These are phyloP conservation scores for Oxyscelio sp. DNA, from an alignment of 2,888 invertebrate species.

Conservation along the genomic window DNA sequence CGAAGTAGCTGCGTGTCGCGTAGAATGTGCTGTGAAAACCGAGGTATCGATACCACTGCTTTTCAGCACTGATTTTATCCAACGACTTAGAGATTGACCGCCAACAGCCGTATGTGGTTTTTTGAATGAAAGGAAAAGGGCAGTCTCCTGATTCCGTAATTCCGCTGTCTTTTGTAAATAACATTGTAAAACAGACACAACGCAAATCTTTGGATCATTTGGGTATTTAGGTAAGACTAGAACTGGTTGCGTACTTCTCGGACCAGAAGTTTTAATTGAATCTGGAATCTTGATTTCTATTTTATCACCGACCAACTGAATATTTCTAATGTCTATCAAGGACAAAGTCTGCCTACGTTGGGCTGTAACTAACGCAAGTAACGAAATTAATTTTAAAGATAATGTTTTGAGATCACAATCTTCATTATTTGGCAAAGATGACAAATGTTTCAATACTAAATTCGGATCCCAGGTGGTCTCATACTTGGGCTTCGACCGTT, in stretches of 20 bases:
- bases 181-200: not conserved
- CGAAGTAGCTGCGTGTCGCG: conserved; percentile 18
- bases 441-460: conserved; percentile 76
- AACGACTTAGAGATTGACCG: conserved; percentile 17
- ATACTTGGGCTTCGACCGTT: conserved; percentile 76
- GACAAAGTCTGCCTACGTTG: conserved; percentile 70
- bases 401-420: conserved; percentile 50
- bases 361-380: conserved; percentile 72
- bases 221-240: conserved; percentile 14
- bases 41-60: not conserved
- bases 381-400: conserved; percentile 64
- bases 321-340: conserved; percentile 64
- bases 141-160: not conserved
- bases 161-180: too few species aligned
- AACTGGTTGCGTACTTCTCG: conserved; percentile 44
- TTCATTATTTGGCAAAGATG: conserved; percentile 33
- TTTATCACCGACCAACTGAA: conserved; percentile 9
- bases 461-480: conserved; percentile 77
- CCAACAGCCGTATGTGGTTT: not conserved
- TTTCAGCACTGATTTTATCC: too few species aligned
- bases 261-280: conserved; percentile 52
- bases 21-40: conserved; percentile 18
- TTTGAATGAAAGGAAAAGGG: conserved; percentile 14
- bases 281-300: conserved; percentile 64
- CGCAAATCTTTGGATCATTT: conserved; percentile 22